Evolutionary conservation across 2,888 invertebrate species (phyloP), one percentile per base, ranked within the genome.

Genomic region (Bembecia ichneumoniformis): DNA sequence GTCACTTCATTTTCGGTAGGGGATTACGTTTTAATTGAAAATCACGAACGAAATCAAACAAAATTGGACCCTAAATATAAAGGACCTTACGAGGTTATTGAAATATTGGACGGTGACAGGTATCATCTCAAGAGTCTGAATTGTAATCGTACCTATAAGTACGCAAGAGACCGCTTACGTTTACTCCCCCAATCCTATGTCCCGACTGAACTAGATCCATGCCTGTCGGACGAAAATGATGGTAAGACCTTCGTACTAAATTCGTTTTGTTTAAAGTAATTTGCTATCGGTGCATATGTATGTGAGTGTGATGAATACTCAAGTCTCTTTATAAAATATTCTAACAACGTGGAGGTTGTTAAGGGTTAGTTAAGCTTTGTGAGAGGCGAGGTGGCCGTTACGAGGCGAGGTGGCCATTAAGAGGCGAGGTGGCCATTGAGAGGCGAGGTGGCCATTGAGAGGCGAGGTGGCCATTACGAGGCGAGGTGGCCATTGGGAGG

Each of bases 111-210:
- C 10, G 35, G 35, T 35, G 35, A 35, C 10, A 7, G 10, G 10
- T 35, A 35, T 35, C n/a, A 35, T 10, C 35, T 35, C 10, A 35
- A 10, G 5, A 10, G 35, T 10, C 35, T 35, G 4, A 35, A 35
- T 35, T 35, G 5, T 7, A 35, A 10, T 4, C 35, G 35, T 35
- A 35, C 35, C 10, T 35, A 35, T 10, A 35, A 35, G 10, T 35
- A 35, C 35, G 36, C 36, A 17, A 35, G 36, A 44, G 50, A 52
- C 10, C 49, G 50, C 40, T 49, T 52, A 47, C 50, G 51, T 49
- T 49, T 45, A 49, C 47, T 52, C 36, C 50, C 52, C n/a, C 47
- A 52, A 47, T 49, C 49, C 28, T 52, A 52, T 49, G 40, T 52
- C 17, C 47, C 52, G 16, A 48, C 44, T 9, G 51, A 51, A 14